Evolutionary conservation across 2,797 vertebrate genomes (phyloP), one percentile per base, ranked within the genome.

Genomic region (Anguilla megastoma): DNA sequence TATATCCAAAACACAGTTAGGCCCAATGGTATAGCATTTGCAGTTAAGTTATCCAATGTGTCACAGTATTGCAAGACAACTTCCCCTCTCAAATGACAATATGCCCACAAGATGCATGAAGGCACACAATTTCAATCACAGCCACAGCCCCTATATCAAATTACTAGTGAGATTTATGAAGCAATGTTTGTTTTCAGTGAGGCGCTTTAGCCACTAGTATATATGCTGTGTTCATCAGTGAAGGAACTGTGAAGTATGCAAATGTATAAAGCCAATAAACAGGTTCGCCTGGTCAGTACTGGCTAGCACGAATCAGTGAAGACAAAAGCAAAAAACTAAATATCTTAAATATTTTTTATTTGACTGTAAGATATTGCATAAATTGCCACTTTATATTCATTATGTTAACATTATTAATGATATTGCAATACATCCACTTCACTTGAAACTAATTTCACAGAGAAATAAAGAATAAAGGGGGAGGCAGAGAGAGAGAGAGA

Each of bases 331-430:
- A 50, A 36, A 76, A 12, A 10, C 41, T 2, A 82, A 82, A 45
- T 82, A 82, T 48, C 79, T 82, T 82, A 82, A 69, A 36, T 52
- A 87, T 89, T 90, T 69, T 94, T 95, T 94, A 89, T 90, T 92
- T 90, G 86, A 92, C 58, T 36, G 24, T 80, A 88, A 89, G 91
- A 91, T 74, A 79, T 90, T 91, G 89, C 88, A 91, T 87, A 16
- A 88, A 86, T 24, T 74, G 82, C 86, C 58, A 88, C 90, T 60
- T 83, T 24, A 58, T 58, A 84, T 54, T 84, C 41, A 82, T 24
- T 50, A 82, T 82, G 79, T 82, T 82, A 24, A 82, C 24, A 50
- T 21, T n/a, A 48, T 82, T 48, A 24, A 50, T 82, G 50, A 58
- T 58, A 84, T 84, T 84, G 83, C 27, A 84, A 84, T 30, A 84